These are phyloP conservation scores for Lasioglossum vierecki DNA, from an alignment of 2,888 invertebrate species.

Conservation along the genomic window DNA sequence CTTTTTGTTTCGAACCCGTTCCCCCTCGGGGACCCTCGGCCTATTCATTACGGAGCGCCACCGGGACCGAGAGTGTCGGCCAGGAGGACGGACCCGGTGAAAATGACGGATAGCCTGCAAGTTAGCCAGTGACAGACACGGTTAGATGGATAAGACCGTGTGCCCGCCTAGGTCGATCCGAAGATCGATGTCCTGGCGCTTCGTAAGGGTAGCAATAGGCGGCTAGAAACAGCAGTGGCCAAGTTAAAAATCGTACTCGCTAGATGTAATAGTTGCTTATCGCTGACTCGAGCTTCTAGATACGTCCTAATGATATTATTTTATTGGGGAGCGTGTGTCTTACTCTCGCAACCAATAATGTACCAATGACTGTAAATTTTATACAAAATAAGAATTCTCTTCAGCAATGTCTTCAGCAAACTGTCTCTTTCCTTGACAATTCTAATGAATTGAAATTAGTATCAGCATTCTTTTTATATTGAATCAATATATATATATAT, in stretches of 20 bases:
- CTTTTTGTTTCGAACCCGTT: slow-evolving; percentile 40
- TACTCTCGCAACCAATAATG: no score
- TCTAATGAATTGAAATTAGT: no score
- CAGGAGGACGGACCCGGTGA: slow-evolving; percentile 36
- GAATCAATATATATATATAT: no score
- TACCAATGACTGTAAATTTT: no score
- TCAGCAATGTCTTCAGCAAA: no score
- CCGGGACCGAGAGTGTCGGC: slow-evolving; percentile 59
- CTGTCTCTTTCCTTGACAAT: no score
- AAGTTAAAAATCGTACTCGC: background rate
- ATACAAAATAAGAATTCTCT: no score
- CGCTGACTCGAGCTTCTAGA: background rate
- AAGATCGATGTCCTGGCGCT: slow-evolving; percentile 21
- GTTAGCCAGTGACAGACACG: slow-evolving; percentile 48
- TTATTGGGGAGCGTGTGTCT: background rate
- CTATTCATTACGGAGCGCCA: slow-evolving; percentile 64
- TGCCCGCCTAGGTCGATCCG: background rate
- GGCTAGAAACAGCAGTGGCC: background rate
- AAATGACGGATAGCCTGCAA: slow-evolving; percentile 64
- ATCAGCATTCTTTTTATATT: no score
- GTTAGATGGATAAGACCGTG: slow-evolving; percentile 40
- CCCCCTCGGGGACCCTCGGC: slow-evolving; percentile 33
- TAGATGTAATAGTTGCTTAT: background rate
- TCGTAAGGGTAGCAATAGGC: background rate
- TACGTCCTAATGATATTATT: background rate